Base-by-base conservation (phyloP, 2,113 vertebrate genomes). In the Glaucomys volans region DNA sequence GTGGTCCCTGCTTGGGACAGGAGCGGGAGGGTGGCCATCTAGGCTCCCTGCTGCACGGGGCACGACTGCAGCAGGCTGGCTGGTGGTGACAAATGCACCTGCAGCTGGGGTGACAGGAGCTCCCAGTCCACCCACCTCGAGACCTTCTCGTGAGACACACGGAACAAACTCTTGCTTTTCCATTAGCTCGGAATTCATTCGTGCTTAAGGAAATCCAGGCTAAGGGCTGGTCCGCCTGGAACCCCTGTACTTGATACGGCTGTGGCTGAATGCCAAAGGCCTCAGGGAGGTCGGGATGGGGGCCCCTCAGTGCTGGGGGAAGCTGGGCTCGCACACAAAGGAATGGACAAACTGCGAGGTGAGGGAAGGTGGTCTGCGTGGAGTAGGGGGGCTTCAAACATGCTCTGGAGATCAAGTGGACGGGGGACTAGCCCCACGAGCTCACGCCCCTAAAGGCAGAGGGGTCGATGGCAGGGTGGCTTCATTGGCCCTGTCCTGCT, bases 101-200 rank as follows among this genome's bases (percentile, higher is more conserved):
- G 10, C 22, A 35, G 42, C 37, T 52, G 16, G 35, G 24, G 30
- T 26, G 24, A 22, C 0, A n/a, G 12, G 76, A 35, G 16, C 35
- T 30, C 30, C 8, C 52, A 11, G 11, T 30, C 42, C 22, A 17
- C 86, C 12, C 18, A 5, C 26, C 57, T 1, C 3, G 2, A 1
- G 3, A 11, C 6, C 64, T 6, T 0, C 57, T 1, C 54, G 2
- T n/a, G 28, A 42, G 8, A 42, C 35, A 18, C 11, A 3, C 1
- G 80, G 40, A 37, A 32, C 22, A 20, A 20, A 35, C 32, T 3
- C 50, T 11, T n/a, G 0, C 1, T 84, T 62, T 77, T 1, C n/a
- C 17, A 40, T n/a, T 35, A 8, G 76, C 62, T 32, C 14, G 18
- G 40, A 52, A 67, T 50, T 74, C 26, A 4, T 4, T 44, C 30